phyloP scores from a whole-genome alignment of 2,113 vertebrate genomes.

The Noturus placidus region DNA sequence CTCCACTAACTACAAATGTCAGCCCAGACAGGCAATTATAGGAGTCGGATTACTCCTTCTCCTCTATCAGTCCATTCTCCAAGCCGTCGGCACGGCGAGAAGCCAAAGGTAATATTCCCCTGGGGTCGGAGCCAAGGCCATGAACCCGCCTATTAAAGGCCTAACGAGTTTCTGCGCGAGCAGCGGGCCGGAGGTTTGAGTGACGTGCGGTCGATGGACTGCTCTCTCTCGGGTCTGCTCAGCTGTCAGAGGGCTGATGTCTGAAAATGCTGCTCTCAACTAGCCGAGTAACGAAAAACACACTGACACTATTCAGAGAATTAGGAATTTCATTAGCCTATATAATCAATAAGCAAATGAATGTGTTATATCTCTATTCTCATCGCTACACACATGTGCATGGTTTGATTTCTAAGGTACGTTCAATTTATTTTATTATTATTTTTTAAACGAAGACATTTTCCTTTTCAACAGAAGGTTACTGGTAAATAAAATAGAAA shows the following conservation, averaged over 20 bases:
- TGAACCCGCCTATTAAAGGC: constrained; percentile 53
- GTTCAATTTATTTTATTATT: neutral
- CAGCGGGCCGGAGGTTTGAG: constrained; percentile 41
- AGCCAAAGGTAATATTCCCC: constrained; percentile 54
- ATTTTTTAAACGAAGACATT: neutral
- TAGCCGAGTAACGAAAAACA: constrained; percentile 2
- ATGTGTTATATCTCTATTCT: neutral
- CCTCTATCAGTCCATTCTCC: constrained; percentile 48
- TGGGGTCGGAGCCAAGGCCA: constrained; percentile 48
- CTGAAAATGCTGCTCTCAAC: constrained; percentile 40
- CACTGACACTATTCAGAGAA: neutral
- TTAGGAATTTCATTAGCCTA: neutral
- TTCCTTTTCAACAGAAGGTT: neutral
- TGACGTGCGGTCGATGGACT: constrained; percentile 49
- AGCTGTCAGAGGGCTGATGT: constrained; percentile 40
- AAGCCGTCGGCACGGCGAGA: constrained; percentile 45
- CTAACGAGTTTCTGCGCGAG: constrained; percentile 48
- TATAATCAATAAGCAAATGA: neutral
- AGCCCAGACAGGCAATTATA: constrained; percentile 56
- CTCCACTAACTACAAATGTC: constrained; percentile 54
- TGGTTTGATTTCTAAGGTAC: neutral
- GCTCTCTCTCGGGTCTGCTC: constrained; percentile 43
- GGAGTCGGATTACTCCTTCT: constrained; percentile 55
- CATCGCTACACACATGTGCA: neutral
- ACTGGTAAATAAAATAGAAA: neutral